A percentile compares a stretch with the other conserved stretches of the same genome.
These are phyloP conservation scores for Semibalanus balanoides DNA, from an alignment of 1,140 invertebrate genomes.

Conservation along the genomic window DNA sequence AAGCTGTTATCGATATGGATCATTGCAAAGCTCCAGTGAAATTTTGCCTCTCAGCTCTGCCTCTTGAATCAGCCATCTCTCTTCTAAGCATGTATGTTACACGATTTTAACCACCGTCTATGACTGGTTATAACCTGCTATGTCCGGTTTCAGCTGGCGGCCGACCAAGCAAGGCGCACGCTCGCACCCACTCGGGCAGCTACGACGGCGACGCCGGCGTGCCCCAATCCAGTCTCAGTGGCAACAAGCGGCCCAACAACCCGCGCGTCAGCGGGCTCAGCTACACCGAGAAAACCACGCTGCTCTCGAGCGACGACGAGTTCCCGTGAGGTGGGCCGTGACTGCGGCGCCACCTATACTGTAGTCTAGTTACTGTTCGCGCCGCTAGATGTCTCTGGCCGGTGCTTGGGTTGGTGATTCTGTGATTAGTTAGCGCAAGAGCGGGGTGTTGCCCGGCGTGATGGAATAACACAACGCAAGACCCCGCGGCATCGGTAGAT, in stretches of 20 bases:
- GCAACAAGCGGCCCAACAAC: conserved; percentile 10
- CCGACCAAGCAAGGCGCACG: neutral
- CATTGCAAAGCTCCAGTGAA: too few relatives aligned
- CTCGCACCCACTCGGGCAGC: conserved; percentile 14
- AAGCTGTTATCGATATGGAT: too few relatives aligned
- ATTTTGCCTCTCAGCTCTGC: too few relatives aligned
- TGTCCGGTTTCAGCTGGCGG: neutral
- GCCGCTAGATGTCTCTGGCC: neutral
- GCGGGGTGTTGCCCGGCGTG: too few relatives aligned
- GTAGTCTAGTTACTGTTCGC: neutral
- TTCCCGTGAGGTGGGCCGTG: conserved; percentile 53
- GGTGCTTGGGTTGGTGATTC: neutral
- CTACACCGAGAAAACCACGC: conserved; percentile 90
- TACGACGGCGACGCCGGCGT: conserved; percentile 5
- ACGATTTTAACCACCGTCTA: neutral
- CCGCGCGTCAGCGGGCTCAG: conserved; percentile 24
- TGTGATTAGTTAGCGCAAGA: neutral
- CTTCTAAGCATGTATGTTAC: neutral
- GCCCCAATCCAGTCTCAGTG: conserved; percentile 4
- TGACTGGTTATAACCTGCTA: neutral
- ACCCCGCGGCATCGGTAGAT: too few relatives aligned
- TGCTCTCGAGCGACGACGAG: conserved; percentile 91
- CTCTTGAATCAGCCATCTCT: too few relatives aligned
- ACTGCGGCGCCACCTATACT: neutral
- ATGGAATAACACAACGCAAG: too few relatives aligned